Evolutionary conservation across 2,888 invertebrate species (phyloP), one percentile per base, ranked within the genome.

Genomic region (Keiferia lycopersicella): DNA sequence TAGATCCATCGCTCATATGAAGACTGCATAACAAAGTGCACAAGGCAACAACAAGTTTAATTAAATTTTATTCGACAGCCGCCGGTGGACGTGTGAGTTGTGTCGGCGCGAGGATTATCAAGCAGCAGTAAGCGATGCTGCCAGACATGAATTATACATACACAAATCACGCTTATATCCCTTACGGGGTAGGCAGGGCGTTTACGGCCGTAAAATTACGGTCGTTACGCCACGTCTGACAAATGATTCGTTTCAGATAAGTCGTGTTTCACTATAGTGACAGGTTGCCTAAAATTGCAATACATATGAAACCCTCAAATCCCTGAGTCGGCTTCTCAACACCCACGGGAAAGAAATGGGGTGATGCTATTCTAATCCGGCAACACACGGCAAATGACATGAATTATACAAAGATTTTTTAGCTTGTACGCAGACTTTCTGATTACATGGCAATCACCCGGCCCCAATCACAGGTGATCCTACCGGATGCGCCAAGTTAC

Each of bases 81-180:
- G 73, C 67, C 80, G 76, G 45, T 45, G 45, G 45, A 79, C 86
- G 86, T 86, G 87, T 80, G 73, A 60, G 71, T 74, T 73, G 75
- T 80, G 79, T 79, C 75, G 79, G 70, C 74, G 70, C 71, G 75
- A 82, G 84, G 88, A 84, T 86, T 86, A 86, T 74, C 76, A 72
- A 72, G 70, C 73, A 70, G 75, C 76, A 71, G 70, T 20, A 26
- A 26, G 26, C 26, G 26, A 6, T 26, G 75, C 30, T 34, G 56
- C 26, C 26, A 12, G 56, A 20, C n/a, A 30, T 14, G 0, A 26
- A 26, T 26, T 6, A 26, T 26, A n/a, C n/a, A n/a, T n/a, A n/a
- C n/a, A n/a, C n/a, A n/a, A n/a, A n/a, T n/a, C n/a, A n/a, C n/a
- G n/a, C n/a, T n/a, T n/a, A n/a, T n/a, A n/a, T n/a, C n/a, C n/a